Conservation (phyloP, 2,113 vertebrate genomes). For the Etheostoma spectabile region DNA sequence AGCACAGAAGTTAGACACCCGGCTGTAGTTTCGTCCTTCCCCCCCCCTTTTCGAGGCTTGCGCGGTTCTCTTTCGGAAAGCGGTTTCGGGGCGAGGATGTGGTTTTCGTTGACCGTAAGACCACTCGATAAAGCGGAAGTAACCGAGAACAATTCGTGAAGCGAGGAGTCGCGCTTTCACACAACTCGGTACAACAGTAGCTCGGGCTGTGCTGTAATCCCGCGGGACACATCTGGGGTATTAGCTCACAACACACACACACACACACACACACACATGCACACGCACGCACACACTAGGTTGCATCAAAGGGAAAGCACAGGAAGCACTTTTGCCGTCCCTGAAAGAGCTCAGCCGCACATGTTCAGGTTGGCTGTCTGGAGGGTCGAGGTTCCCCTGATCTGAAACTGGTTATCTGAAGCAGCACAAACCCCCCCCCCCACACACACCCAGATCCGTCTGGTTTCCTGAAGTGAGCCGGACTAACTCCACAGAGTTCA, state of each 20-base stretch:
- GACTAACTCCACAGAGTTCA: conserved; percentile 30
- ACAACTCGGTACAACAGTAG: conserved; percentile 28
- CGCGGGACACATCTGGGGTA: conserved; percentile 44
- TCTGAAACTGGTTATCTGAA: background rate
- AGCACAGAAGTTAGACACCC: background rate
- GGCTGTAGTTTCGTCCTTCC: conserved; percentile 24
- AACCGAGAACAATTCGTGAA: conserved; percentile 14
- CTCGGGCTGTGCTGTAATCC: conserved; percentile 42
- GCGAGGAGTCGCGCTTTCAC: background rate
- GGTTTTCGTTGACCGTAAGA: conserved; percentile 53
- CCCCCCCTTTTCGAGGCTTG: conserved; percentile 10
- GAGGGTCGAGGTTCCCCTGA: conserved; percentile 19
- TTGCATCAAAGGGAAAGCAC: conserved; percentile 59
- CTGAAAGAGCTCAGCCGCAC: background rate
- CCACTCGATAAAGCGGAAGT: conserved; percentile 45
- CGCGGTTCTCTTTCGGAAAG: conserved; percentile 8
- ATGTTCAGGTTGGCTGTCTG: background rate
- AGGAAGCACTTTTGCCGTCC: conserved; percentile 5
- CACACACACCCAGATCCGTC: conserved; percentile 28
- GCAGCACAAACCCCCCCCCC: conserved; percentile 15
- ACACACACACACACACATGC: too few species aligned
- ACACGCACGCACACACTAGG: too few species aligned
- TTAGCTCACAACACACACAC: conserved; percentile 18
- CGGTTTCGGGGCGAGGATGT: conserved; percentile 8
- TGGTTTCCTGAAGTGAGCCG: conserved; percentile 52